Evolutionary conservation across 2,113 vertebrate genomes (phyloP).

Genomic region (Lophius piscatorius): DNA sequence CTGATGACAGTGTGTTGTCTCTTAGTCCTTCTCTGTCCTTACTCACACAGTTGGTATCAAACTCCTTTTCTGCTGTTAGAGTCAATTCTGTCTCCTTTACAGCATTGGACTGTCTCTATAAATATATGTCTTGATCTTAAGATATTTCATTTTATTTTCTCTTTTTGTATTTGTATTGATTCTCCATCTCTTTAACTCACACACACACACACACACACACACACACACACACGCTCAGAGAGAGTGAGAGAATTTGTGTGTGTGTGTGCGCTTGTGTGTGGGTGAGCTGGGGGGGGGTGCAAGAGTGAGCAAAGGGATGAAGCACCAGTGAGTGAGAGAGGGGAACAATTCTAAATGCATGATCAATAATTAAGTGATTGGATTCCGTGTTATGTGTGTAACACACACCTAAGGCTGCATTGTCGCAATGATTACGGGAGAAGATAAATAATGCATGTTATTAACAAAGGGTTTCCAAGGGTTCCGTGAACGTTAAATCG

Average conservation of each 20-base stretch:
- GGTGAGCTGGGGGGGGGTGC: neutral
- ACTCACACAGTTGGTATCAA: conserved; percentile 22
- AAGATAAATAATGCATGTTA: neutral
- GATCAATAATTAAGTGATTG: conserved; percentile 21
- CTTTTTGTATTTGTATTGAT: conserved; percentile 20
- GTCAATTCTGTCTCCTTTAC: conserved; percentile 1
- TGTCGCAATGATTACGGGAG: conserved; percentile 10
- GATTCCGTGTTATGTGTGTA: conserved; percentile 11
- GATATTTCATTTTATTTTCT: conserved; percentile 12
- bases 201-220: neutral
- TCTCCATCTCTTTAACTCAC: neutral
- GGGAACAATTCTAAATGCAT: conserved; percentile 13
- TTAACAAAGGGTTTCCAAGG: neutral
- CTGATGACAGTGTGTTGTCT: conserved; percentile 42
- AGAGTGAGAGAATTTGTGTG: neutral
- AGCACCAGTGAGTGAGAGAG: conserved; percentile 4
- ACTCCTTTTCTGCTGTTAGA: conserved; percentile 10
- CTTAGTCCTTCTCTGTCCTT: conserved; percentile 26
- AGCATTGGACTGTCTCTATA: neutral
- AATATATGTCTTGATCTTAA: neutral
- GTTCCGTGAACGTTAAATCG: too few species aligned
- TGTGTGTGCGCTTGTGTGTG: conserved; percentile 9
- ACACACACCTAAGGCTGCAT: neutral
- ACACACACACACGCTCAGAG: neutral
- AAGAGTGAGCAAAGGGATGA: conserved; percentile 16